These are phyloP conservation scores for Coranthus polyacanthus DNA, from an alignment of 2,797 vertebrate genomes.

Conservation along the genomic window DNA sequence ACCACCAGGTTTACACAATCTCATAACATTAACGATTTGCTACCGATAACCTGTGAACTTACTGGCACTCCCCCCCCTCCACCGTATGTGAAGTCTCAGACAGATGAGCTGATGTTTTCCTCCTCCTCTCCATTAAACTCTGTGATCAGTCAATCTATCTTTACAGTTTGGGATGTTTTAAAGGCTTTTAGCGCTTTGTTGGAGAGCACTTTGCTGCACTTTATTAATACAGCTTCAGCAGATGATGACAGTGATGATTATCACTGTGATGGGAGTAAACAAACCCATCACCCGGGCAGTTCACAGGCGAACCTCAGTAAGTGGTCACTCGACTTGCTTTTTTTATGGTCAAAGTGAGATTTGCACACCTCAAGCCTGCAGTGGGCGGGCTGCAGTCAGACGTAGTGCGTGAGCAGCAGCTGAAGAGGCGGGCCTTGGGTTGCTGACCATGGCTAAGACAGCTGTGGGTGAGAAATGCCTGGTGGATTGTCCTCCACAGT, in stretches of 20 bases:
- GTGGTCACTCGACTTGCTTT: not conserved
- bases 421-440: not conserved
- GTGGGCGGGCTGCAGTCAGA: not conserved
- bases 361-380: not conserved
- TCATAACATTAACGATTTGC: no score
- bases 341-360: not conserved
- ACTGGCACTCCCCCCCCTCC: no score
- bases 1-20: no score
- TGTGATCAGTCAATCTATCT: slow-evolving; percentile 9
- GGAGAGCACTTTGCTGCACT: slow-evolving; percentile 37
- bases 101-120: slow-evolving; percentile 39
- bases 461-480: not conserved
- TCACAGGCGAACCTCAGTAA: not conserved
- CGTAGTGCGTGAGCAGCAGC: not conserved
- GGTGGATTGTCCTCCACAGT: no score
- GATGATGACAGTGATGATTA: slow-evolving; percentile 15
- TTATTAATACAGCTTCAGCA: slow-evolving; percentile 8
- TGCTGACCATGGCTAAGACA: not conserved
- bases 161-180: slow-evolving; percentile 22
- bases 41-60: no score
- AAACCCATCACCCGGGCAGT: not conserved
- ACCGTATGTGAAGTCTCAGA: not conserved
- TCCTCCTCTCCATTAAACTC: slow-evolving; percentile 26
- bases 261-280: slow-evolving; percentile 26
- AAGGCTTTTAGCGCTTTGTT: slow-evolving; percentile 45